Conservation (phyloP, 2,113 vertebrate genomes). For the Ciconia stormi region DNA sequence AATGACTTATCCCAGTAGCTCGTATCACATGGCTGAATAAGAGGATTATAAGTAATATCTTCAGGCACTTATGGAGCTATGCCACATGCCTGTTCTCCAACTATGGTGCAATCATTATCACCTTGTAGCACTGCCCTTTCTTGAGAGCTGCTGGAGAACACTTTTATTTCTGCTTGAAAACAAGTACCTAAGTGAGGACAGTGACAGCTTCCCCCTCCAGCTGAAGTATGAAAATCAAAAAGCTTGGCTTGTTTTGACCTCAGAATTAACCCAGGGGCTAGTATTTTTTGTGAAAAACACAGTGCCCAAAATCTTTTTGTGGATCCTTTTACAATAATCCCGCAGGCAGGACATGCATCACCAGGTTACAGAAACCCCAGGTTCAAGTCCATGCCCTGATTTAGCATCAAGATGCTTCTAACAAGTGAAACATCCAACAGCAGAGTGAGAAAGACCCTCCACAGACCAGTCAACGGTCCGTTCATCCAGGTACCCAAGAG, state of each 20-base stretch:
- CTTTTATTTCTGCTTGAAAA: background rate
- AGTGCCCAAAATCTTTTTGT: background rate
- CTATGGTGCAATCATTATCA: background rate
- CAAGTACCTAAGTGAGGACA: background rate
- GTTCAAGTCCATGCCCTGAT: background rate
- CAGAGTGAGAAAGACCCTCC: background rate
- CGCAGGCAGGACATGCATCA: background rate
- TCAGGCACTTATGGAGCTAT: background rate
- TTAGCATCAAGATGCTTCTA: background rate
- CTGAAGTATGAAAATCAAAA: background rate
- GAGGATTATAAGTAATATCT: slow-evolving; percentile 42
- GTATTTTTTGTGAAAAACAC: background rate
- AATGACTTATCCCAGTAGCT: slow-evolving; percentile 13
- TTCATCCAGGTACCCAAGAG: background rate
- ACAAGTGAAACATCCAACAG: background rate
- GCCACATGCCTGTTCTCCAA: background rate
- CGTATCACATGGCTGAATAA: slow-evolving; percentile 21
- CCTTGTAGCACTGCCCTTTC: background rate
- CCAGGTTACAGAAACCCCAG: background rate
- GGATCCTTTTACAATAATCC: background rate
- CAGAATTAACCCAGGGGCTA: background rate
- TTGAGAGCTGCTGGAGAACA: background rate
- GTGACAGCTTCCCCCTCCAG: background rate
- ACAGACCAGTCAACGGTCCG: background rate
- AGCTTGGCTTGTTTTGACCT: background rate